Base-by-base conservation (phyloP, 2,888 invertebrate species). In the Epiblema foenella region DNA sequence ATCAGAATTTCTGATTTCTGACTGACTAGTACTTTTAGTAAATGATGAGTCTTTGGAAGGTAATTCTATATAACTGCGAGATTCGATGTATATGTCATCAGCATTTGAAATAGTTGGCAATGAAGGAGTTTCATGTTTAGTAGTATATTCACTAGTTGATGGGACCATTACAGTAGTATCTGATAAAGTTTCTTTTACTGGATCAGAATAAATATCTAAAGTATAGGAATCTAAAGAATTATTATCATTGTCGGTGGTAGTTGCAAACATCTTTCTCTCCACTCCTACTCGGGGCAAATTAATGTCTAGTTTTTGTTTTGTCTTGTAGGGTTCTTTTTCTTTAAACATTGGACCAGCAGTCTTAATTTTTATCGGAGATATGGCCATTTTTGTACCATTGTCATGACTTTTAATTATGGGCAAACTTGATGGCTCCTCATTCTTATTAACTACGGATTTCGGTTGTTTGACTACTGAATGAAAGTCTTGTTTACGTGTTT, bases 181-280 rank as follows among this genome's bases (percentile, higher is more conserved):
- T 8, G 66, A 70, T 12, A 52, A 24, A 15, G 33, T 24, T 67
- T 60, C 33, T 33, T 49, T 60, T 74, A 82, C 81, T 37, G 75
- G 77, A 17, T 78, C 78, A n/a, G 78, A 74, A 75, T 81, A 80
- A 51, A 79, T 77, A 68, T 75, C 76, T 10, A 82, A 67, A 59
- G 75, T 81, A 69, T 78, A 82, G 11, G 86, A 88, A 76, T 85
- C 82, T 64, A 82, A 56, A 17, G 88, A 87, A 69, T 83, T 86
- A 73, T 83, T 84, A 12, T 87, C 85, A 63, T 69, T 75, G 62
- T 85, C 85, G 5, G 85, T 84, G 56, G 75, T 78, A 15, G 79
- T 81, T 39, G 75, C 46, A 33, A 74, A 37, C 4, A 87, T 86
- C 63, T 70, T 75, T 68, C 78, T 85, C 46, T 85, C 81, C 46